phyloP scores from a whole-genome alignment of 2,888 invertebrate genomes.

The Barypeithes pellucidus region DNA sequence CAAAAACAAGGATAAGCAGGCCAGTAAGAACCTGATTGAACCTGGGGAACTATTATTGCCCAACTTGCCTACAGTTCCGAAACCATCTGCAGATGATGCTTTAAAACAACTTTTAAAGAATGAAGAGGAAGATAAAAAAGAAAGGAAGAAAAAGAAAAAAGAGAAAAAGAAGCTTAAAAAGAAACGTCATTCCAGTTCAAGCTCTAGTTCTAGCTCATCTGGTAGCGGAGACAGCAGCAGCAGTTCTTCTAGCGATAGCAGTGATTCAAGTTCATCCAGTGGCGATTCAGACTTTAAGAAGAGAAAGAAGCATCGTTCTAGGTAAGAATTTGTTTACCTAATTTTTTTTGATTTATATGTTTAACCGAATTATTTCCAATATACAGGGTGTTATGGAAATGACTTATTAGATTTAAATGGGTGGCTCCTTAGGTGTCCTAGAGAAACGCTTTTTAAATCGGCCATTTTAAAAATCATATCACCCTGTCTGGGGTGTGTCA shows the following conservation, averaged over 20 bases:
- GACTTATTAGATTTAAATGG: too few species aligned
- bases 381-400: too few species aligned
- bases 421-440: too few species aligned
- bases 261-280: constrained; percentile 76
- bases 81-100: constrained; percentile 74
- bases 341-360: background rate
- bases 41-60: constrained; percentile 77
- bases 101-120: constrained; percentile 76
- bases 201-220: constrained; percentile 69
- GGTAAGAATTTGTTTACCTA: constrained; percentile 59
- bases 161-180: constrained; percentile 78
- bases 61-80: constrained; percentile 72
- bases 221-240: constrained; percentile 76
- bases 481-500: too few species aligned
- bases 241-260: constrained; percentile 74
- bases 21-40: constrained; percentile 76
- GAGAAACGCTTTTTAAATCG: too few species aligned
- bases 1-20: constrained; percentile 77
- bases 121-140: constrained; percentile 74
- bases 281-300: constrained; percentile 75
- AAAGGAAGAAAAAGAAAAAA: constrained; percentile 79
- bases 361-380: background rate
- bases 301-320: constrained; percentile 74
- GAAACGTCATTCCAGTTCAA: constrained; percentile 72
- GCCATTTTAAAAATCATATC: too few species aligned